phyloP scores from a whole-genome alignment of 2,888 invertebrate genomes.

The Protophormia terraenovae region DNA sequence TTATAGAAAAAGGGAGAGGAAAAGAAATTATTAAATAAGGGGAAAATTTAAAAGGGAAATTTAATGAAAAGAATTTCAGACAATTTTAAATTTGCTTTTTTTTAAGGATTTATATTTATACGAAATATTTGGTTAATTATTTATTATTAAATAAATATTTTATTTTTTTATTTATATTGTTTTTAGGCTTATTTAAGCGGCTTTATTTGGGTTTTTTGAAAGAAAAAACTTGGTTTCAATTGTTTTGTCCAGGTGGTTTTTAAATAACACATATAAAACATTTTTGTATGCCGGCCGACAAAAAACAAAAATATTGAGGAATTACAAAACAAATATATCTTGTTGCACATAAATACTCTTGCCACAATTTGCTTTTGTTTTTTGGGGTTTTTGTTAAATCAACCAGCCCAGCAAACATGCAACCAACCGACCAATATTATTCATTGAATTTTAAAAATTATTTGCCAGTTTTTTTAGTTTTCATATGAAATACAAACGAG shows the following conservation, averaged over 20 bases:
- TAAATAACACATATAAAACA: constrained; percentile 29
- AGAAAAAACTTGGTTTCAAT: background rate
- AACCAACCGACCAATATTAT: constrained; percentile 57
- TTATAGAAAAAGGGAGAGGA: too few species aligned
- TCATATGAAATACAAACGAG: constrained; percentile 49
- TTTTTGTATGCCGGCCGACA: too few species aligned
- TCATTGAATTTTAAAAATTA: constrained; percentile 60
- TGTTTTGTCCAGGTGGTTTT: constrained; percentile 21
- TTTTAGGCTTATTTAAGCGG: background rate
- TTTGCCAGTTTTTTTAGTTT: constrained; percentile 17
- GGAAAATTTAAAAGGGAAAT: too few species aligned
- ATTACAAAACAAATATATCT: constrained; percentile 26
- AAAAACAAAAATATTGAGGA: background rate
- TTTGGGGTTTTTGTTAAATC: constrained; percentile 21
- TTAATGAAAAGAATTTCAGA: too few species aligned
- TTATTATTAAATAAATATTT: too few species aligned
- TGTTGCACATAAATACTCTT: constrained; percentile 30
- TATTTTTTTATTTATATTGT: background rate
- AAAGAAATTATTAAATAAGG: too few species aligned
- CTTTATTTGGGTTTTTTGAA: background rate
- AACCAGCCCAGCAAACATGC: constrained; percentile 43
- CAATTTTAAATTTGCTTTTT: too few species aligned
- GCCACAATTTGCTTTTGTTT: constrained; percentile 14
- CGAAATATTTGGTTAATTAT: background rate
- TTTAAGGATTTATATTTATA: too few species aligned